Conservation (phyloP, 2,797 vertebrate genomes). For the Scyliorhinus canicula region DNA sequence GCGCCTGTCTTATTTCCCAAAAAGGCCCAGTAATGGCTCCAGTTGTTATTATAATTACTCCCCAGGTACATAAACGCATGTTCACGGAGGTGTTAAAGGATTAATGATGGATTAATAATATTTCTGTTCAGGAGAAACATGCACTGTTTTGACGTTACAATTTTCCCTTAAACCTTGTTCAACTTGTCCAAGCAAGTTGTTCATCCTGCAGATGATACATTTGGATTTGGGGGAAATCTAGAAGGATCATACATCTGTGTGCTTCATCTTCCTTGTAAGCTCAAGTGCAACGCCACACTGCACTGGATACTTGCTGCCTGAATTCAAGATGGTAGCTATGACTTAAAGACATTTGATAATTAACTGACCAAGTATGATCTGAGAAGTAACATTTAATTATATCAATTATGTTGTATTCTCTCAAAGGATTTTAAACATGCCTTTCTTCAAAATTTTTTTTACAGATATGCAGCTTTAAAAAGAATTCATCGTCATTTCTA, state of each 20-base stretch:
- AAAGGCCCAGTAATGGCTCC: neutral
- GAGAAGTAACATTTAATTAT: neutral
- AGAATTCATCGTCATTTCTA: neutral
- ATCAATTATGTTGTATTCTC: neutral
- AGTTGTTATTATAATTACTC: neutral
- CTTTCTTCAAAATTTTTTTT: neutral
- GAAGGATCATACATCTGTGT: neutral
- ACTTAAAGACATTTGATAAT: neutral
- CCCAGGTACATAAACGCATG: neutral
- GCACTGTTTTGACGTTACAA: neutral
- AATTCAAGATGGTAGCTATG: neutral
- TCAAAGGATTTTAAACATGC: neutral
- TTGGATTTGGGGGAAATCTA: neutral
- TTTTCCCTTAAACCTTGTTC: neutral
- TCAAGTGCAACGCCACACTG: neutral
- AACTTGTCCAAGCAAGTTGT: neutral
- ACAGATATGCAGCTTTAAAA: neutral
- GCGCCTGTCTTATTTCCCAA: neutral
- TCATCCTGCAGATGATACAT: constrained; percentile 7
- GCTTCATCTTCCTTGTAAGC: neutral
- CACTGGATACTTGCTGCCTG: neutral
- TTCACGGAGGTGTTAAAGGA: neutral
- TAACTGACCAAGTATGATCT: neutral
- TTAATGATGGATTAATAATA: constrained; percentile 32
- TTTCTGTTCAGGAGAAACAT: neutral